phyloP scores from a whole-genome alignment of 2,113 vertebrate genomes.

The Varanus komodoensis region DNA sequence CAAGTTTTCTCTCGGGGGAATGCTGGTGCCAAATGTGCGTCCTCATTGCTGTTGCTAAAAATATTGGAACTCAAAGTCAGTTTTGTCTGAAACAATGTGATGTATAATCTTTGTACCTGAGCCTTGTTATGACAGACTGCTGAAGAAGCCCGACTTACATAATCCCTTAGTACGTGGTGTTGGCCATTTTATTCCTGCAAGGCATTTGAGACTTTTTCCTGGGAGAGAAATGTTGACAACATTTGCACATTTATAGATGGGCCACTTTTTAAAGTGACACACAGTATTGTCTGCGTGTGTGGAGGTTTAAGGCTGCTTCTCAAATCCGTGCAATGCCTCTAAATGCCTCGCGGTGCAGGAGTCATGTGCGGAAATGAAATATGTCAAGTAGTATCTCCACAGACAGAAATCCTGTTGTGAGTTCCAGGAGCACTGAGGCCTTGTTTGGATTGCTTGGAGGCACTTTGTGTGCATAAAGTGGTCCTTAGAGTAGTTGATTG shows the following conservation, averaged over 20 bases:
- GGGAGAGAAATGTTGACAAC: not conserved
- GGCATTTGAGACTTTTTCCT: not conserved
- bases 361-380: not conserved
- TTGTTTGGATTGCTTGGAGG: not conserved
- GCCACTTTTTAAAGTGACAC: not conserved
- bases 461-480: not conserved
- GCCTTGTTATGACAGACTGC: not conserved
- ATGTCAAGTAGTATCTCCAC: not conserved
- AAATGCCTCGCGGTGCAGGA: not conserved
- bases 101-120: not conserved
- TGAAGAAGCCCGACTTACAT: not conserved
- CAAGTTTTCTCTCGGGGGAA: not conserved
- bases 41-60: not conserved
- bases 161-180: not conserved
- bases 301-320: not conserved
- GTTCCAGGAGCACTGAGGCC: not conserved
- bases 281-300: not conserved
- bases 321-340: not conserved
- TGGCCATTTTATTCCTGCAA: not conserved
- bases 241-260: not conserved
- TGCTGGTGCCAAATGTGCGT: not conserved
- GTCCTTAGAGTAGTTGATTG: not conserved
- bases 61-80: accelerated
- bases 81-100: not conserved
- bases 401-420: not conserved